Percentiles rank a stretch among this genome's conserved stretches.
These are phyloP conservation scores for Lithophane leautieri DNA, from an alignment of 2,888 invertebrate species.

Conservation along the genomic window DNA sequence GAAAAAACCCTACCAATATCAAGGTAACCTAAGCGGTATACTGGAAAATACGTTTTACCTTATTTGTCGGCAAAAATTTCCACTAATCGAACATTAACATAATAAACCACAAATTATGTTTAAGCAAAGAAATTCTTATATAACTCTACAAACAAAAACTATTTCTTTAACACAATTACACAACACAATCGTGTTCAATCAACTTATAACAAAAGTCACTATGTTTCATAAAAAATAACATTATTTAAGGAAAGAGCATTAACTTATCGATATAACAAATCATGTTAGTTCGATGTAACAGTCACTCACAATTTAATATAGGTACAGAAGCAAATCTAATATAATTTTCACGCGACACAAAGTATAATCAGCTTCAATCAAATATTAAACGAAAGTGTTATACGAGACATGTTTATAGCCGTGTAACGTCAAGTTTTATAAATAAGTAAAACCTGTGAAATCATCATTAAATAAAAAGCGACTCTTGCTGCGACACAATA, in stretches of 20 bases:
- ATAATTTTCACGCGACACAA: conserved; percentile 64
- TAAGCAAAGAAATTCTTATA: not conserved
- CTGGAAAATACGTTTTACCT: not conserved
- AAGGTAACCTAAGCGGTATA: not conserved
- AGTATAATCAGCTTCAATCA: conserved; percentile 62
- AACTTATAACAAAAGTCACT: conserved; percentile 22
- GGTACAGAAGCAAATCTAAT: conserved; percentile 57
- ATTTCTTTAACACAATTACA: conserved; percentile 6
- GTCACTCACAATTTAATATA: conserved; percentile 60
- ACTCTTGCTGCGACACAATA: too few relatives aligned
- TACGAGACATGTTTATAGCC: conserved; percentile 44
- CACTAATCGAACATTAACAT: not conserved
- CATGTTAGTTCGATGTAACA: conserved; percentile 56
- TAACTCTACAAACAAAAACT: not conserved
- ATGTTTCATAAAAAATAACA: conserved; percentile 38
- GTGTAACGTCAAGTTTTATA: conserved; percentile 35
- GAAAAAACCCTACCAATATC: not conserved
- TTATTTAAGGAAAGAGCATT: conserved; percentile 13
- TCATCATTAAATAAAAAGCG: too few relatives aligned
- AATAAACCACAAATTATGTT: conserved; percentile 12
- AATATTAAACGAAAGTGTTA: conserved; percentile 51
- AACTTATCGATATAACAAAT: conserved; percentile 57
- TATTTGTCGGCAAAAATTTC: not conserved
- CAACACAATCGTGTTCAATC: conserved; percentile 35
- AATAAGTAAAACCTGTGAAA: not conserved